phyloP scores from a whole-genome alignment of 1,140 invertebrate genomes.

The Yoshiicerus persimilis region DNA sequence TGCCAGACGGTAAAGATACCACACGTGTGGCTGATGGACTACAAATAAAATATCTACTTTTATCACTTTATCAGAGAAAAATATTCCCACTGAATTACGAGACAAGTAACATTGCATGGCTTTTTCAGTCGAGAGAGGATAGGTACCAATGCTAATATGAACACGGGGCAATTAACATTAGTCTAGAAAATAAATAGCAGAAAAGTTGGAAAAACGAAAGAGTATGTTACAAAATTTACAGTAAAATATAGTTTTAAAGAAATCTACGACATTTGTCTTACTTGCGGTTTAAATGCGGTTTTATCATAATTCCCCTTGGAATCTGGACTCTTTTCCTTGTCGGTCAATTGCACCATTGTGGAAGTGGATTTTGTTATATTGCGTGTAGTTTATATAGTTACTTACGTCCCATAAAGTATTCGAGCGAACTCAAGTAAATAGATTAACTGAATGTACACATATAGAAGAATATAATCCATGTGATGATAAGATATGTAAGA shows the following conservation, averaged over 20 bases:
- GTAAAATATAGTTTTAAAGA: not conserved
- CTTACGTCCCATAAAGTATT: not conserved
- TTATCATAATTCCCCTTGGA: constrained; percentile 27
- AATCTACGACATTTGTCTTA: not conserved
- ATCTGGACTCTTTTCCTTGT: not conserved
- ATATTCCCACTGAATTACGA: not conserved
- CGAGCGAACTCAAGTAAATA: not conserved
- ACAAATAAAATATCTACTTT: not conserved
- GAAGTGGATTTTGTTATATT: not conserved
- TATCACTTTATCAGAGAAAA: not conserved
- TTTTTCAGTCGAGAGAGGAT: not conserved
- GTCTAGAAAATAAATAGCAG: not conserved
- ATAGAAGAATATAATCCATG: not conserved
- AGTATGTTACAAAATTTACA: not conserved
- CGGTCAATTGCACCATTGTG: constrained; percentile 30
- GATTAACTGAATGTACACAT: not conserved
- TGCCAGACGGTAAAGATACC: not conserved
- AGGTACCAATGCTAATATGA: not conserved
- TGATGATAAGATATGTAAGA: not conserved
- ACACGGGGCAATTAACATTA: not conserved
- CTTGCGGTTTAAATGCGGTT: constrained; percentile 22
- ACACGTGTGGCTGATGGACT: constrained; percentile 3
- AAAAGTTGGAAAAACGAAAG: not conserved
- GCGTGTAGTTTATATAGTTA: not conserved
- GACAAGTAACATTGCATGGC: not conserved